phyloP scores from a whole-genome alignment of 2,113 vertebrate genomes.

The Eudyptes chrysolophus region DNA sequence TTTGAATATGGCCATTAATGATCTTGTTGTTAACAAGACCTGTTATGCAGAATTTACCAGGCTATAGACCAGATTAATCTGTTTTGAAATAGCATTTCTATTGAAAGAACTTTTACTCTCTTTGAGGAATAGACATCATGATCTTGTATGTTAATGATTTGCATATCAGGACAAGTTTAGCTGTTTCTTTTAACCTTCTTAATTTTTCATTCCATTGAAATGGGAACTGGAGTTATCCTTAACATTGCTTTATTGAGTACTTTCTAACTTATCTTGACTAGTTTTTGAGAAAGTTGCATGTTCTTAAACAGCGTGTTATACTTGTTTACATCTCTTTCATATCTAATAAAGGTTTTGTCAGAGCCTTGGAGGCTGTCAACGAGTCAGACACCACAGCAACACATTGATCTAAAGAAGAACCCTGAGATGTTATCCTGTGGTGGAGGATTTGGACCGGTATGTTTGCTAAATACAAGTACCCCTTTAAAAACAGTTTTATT shows the following conservation, averaged over 20 bases:
- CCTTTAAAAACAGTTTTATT: neutral
- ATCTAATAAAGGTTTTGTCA: conserved; percentile 83
- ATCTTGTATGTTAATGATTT: neutral
- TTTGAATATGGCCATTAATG: neutral
- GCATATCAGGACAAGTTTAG: neutral
- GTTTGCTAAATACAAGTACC: conserved; percentile 22
- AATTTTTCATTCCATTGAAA: neutral
- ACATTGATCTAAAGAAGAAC: conserved; percentile 83
- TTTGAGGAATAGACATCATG: neutral
- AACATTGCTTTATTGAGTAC: neutral
- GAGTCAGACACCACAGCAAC: conserved; percentile 94
- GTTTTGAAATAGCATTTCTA: neutral
- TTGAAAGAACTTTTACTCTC: neutral
- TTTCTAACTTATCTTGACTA: neutral
- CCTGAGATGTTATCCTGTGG: conserved; percentile 87
- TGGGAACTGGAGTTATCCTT: neutral
- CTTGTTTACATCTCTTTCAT: neutral
- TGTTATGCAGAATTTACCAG: neutral
- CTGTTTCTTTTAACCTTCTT: neutral
- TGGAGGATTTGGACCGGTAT: conserved; percentile 95
- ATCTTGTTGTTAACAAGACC: neutral
- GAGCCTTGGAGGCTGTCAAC: conserved; percentile 97
- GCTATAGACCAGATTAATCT: neutral
- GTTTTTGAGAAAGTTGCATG: neutral
- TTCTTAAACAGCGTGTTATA: neutral